phyloP scores from a whole-genome alignment of 1,140 invertebrate species.

The Drosophila orosa region DNA sequence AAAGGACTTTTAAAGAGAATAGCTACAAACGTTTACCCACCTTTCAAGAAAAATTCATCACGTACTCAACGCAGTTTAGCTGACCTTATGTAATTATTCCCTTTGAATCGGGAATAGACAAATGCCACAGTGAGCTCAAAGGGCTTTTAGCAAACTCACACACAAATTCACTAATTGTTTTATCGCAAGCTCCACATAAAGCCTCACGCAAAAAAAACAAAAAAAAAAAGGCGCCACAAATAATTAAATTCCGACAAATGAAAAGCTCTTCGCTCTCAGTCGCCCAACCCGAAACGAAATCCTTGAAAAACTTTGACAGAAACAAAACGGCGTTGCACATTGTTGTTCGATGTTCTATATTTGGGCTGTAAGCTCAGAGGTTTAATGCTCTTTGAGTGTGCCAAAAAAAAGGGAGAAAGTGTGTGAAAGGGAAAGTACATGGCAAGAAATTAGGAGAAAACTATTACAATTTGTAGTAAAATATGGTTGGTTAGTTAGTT shows the following conservation, averaged over 20 bases:
- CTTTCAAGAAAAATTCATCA: neutral
- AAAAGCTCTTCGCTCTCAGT: constrained; percentile 36
- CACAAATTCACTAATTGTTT: constrained; percentile 36
- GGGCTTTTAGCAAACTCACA: constrained; percentile 14
- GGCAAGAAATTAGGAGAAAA: neutral
- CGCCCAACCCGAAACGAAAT: constrained; percentile 48
- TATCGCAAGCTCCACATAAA: constrained; percentile 15
- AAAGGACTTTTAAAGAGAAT: neutral
- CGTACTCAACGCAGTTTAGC: neutral
- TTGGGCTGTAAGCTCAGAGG: constrained; percentile 35
- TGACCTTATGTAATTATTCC: constrained; percentile 18
- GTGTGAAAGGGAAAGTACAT: constrained; percentile 23
- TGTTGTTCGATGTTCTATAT: constrained; percentile 47
- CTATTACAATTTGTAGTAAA: neutral
- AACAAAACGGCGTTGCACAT: constrained; percentile 35
- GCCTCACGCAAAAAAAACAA: constrained; percentile 5
- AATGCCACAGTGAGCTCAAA: constrained; percentile 17
- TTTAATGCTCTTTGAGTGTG: constrained; percentile 41
- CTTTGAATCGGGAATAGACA: constrained; percentile 21
- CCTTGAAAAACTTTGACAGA: constrained; percentile 55
- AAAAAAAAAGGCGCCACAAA: constrained; percentile 31
- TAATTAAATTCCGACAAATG: constrained; percentile 71
- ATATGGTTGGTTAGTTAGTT: too few species aligned
- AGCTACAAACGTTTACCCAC: neutral
- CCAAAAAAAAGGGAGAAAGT: constrained; percentile 5